A percentile compares a stretch with the other conserved stretches of the same genome.
Evolutionary conservation across 2,113 vertebrate species (phyloP).

Genomic region (Hippocampus zosterae): DNA sequence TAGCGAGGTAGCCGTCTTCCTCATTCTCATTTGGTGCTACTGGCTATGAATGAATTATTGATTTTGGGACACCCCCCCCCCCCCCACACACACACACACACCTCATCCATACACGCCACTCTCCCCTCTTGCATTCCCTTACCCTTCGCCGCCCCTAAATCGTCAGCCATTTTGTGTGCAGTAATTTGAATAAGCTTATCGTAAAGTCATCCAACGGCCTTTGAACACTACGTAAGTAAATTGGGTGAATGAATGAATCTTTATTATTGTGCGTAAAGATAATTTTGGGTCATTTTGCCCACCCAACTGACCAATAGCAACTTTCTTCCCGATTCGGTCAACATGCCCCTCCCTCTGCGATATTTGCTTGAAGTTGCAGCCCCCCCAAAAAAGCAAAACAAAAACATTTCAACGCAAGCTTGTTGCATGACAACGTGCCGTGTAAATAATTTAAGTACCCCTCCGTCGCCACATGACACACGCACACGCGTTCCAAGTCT

Average conservation of each 20-base stretch:
- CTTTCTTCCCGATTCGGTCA: background rate
- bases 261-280: too few species aligned
- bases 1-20: slow-evolving; percentile 74
- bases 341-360: background rate
- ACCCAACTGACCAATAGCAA: background rate
- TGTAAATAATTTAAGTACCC: slow-evolving; percentile 79
- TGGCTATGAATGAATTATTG: slow-evolving; percentile 89
- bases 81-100: too few species aligned
- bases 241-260: too few species aligned
- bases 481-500: slow-evolving; percentile 8
- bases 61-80: slow-evolving; percentile 51
- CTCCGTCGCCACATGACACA: slow-evolving; percentile 76
- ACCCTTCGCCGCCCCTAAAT: background rate
- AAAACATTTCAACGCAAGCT: background rate
- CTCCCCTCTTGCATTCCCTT: slow-evolving; percentile 8
- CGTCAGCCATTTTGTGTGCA: background rate
- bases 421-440: slow-evolving; percentile 16
- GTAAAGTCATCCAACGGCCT: too few species aligned
- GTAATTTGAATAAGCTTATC: too few species aligned
- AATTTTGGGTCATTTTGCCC: background rate
- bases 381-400: background rate
- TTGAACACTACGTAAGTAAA: too few species aligned
- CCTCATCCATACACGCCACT: background rate
- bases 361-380: background rate
- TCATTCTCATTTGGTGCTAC: slow-evolving; percentile 83